Percentiles rank a stretch among this genome's conserved stretches.
phyloP scores from a whole-genome alignment of 2,113 vertebrate species.

The Hepsetus odoe region DNA sequence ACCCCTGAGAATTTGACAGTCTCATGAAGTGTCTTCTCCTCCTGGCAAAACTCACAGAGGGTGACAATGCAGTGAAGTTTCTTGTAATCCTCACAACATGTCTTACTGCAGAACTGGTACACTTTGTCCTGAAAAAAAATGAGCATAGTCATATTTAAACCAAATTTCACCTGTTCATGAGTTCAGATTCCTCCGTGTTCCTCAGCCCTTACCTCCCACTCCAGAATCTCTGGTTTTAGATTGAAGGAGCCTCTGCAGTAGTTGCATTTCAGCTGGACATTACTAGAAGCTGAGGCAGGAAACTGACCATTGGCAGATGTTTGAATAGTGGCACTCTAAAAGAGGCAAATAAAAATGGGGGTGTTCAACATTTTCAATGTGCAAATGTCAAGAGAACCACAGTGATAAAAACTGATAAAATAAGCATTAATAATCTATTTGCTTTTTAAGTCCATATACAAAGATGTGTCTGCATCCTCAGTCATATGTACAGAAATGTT shows the following conservation, averaged over 20 bases:
- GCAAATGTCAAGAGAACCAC: too few relatives aligned
- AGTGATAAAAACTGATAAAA: too few relatives aligned
- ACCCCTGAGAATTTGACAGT: constrained; percentile 96
- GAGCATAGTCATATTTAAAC: background rate
- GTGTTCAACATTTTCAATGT: background rate
- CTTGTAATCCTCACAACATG: constrained; percentile 97
- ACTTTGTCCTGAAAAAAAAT: constrained; percentile 87
- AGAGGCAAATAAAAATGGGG: background rate
- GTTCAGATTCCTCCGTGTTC: background rate
- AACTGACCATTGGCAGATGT: constrained; percentile 89
- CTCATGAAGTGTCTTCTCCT: constrained; percentile 97
- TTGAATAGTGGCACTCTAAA: constrained; percentile 86
- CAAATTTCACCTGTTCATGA: too few relatives aligned
- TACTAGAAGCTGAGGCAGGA: constrained; percentile 73
- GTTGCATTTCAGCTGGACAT: constrained; percentile 93
- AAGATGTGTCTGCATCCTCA: background rate
- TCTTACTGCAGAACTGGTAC: constrained; percentile 95
- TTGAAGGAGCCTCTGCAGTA: constrained; percentile 93
- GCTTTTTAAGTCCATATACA: background rate
- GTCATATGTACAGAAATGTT: too few relatives aligned
- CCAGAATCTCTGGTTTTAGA: constrained; percentile 92
- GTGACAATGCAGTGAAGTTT: constrained; percentile 98
- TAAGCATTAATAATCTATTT: too few relatives aligned
- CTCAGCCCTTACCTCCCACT: constrained; percentile 88
- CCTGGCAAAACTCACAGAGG: constrained; percentile 96